These are phyloP conservation scores for Gonioctena quinquepunctata DNA, from an alignment of 1,140 invertebrate genomes.

Conservation along the genomic window DNA sequence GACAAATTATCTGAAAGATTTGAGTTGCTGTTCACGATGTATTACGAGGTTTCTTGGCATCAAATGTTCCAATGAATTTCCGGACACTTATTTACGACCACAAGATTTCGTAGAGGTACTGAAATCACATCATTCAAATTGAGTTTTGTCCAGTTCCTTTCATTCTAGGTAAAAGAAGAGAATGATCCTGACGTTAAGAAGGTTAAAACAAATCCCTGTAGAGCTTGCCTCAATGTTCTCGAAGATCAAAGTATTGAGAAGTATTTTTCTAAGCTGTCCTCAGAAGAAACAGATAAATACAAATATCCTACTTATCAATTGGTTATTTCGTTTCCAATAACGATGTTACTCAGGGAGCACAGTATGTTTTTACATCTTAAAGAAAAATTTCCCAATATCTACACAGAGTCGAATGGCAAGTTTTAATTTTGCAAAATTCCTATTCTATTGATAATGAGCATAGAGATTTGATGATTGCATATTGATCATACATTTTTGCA, in stretches of 20 bases:
- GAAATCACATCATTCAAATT: not conserved
- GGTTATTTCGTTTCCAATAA: conserved; percentile 55
- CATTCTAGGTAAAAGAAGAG: not conserved
- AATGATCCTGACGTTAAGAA: conserved; percentile 15
- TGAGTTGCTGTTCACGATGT: conserved; percentile 29
- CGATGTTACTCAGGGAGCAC: conserved; percentile 55
- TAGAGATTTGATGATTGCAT: no score
- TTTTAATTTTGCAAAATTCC: no score
- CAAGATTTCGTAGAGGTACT: not conserved
- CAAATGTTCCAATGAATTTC: not conserved
- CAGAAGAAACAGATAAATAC: conserved; percentile 52
- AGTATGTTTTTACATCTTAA: conserved; percentile 56
- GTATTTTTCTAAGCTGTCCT: conserved; percentile 55
- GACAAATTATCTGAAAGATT: conserved; percentile 15
- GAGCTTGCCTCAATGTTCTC: conserved; percentile 68
- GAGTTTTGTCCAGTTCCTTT: not conserved
- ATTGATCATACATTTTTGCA: no score
- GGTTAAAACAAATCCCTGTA: conserved; percentile 58
- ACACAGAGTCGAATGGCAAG: conserved; percentile 13
- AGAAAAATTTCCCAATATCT: conserved; percentile 52
- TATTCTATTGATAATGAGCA: no score
- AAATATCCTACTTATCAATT: conserved; percentile 54
- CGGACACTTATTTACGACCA: not conserved
- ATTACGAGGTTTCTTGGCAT: conserved; percentile 22
- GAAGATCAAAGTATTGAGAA: conserved; percentile 57